These are phyloP conservation scores for Rhadinocentrus ornatus DNA, from an alignment of 2,797 vertebrate genomes.

Conservation along the genomic window DNA sequence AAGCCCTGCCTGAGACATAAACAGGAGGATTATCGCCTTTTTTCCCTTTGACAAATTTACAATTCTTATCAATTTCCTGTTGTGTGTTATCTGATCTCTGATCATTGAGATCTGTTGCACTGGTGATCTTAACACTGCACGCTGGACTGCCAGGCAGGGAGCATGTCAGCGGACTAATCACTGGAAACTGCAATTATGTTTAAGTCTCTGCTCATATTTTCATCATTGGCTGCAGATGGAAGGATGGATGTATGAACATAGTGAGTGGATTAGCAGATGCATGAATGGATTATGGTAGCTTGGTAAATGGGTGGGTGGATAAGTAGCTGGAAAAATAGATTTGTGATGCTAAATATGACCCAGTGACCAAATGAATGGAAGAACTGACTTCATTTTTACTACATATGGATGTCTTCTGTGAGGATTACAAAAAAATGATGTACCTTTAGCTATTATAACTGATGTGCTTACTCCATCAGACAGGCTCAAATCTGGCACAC, in stretches of 20 bases:
- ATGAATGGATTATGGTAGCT: neutral
- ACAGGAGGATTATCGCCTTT: slow-evolving; percentile 10
- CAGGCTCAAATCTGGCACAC: no score
- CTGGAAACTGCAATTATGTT: neutral
- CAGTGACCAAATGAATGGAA: neutral
- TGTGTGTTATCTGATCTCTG: slow-evolving; percentile 20
- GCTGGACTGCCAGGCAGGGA: neutral
- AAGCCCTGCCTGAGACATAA: neutral
- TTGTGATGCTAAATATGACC: slow-evolving; percentile 1
- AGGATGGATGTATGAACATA: neutral
- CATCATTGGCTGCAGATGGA: slow-evolving; percentile 9
- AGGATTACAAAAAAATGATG: no score
- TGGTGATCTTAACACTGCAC: neutral
- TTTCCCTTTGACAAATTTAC: slow-evolving; percentile 34
- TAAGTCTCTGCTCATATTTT: neutral
- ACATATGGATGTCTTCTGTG: neutral
- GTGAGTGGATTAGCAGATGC: neutral
- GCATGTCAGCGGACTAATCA: neutral
- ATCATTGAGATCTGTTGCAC: neutral
- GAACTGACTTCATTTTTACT: neutral
- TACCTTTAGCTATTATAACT: no score
- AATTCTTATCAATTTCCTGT: slow-evolving; percentile 44
- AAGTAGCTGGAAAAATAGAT: neutral
- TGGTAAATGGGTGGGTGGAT: neutral
- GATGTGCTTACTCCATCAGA: no score